These are phyloP conservation scores for Colletes gigas DNA, from an alignment of 1,140 invertebrate genomes.

Conservation along the genomic window DNA sequence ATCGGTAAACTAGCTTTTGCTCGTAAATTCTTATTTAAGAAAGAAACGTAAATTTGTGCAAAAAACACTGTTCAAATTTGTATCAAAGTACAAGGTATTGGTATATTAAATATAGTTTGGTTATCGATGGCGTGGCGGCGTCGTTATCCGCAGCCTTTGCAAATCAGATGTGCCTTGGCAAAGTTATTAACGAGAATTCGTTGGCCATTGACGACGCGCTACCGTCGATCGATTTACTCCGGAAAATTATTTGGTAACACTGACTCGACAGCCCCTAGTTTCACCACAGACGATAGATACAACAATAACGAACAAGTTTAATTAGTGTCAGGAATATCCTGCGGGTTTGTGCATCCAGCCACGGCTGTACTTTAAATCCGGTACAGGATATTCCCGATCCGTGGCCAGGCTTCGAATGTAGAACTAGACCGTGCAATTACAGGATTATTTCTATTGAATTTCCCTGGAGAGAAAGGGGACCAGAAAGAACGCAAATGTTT, in stretches of 20 bases:
- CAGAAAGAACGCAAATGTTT: constrained; percentile 4
- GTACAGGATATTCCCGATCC: constrained; percentile 45
- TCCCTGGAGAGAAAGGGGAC: constrained; percentile 9
- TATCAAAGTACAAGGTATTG: no score
- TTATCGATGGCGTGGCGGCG: background rate
- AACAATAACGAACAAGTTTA: constrained; percentile 59
- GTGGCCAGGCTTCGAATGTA: constrained; percentile 43
- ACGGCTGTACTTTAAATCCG: constrained; percentile 50
- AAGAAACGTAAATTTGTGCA: no score
- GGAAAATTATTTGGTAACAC: constrained; percentile 45
- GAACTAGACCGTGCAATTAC: constrained; percentile 57
- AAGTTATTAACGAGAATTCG: constrained; percentile 26
- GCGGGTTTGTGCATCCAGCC: constrained; percentile 20
- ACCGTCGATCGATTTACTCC: constrained; percentile 29
- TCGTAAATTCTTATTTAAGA: no score
- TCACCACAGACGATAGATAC: constrained; percentile 6
- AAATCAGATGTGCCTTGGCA: background rate
- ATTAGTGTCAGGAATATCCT: constrained; percentile 53
- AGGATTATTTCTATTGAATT: constrained; percentile 40
- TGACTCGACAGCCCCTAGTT: constrained; percentile 13
- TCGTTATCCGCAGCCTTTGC: background rate
- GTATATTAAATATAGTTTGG: background rate
- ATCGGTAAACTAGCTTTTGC: no score
- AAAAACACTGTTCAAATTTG: no score
- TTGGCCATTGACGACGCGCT: constrained; percentile 19